These are phyloP conservation scores for Otis tarda DNA, from an alignment of 2,113 vertebrate genomes.

Conservation along the genomic window DNA sequence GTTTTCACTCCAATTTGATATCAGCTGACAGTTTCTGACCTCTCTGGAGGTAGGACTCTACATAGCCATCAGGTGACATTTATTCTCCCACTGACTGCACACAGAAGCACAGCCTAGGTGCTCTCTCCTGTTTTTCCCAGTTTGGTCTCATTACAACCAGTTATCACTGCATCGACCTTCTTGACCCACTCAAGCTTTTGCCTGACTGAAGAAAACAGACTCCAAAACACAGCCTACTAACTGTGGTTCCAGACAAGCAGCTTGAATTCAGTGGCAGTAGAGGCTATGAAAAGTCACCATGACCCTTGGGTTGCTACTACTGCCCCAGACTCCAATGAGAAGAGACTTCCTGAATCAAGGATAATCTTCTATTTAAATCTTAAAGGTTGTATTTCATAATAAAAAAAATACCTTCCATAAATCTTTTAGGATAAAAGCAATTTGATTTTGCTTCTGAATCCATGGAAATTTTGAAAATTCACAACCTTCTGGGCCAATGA, in stretches of 20 bases:
- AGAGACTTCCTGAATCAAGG: not conserved
- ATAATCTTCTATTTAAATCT: not conserved
- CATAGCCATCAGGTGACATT: not conserved
- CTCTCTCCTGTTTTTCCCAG: not conserved
- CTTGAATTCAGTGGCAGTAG: not conserved
- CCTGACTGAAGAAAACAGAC: not conserved
- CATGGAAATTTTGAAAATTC: not conserved
- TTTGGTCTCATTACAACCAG: not conserved
- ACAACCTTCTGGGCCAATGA: not conserved
- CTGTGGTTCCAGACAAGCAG: not conserved
- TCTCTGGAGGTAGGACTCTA: not conserved
- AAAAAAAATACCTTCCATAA: not conserved
- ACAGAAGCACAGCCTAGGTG: not conserved
- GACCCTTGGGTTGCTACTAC: not conserved
- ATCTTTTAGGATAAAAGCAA: not conserved
- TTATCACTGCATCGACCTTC: not conserved
- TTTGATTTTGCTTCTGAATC: not conserved
- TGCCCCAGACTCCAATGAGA: not conserved
- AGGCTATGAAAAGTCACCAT: not conserved
- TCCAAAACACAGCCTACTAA: not conserved
- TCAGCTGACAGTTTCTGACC: not conserved
- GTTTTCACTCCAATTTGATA: not conserved
- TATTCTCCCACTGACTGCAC: not conserved
- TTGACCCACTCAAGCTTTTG: not conserved
- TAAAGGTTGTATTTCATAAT: not conserved